Evolutionary conservation across 2,113 vertebrate species (phyloP), one percentile per base, ranked within the genome.

Genomic region (Anolis sagrei): DNA sequence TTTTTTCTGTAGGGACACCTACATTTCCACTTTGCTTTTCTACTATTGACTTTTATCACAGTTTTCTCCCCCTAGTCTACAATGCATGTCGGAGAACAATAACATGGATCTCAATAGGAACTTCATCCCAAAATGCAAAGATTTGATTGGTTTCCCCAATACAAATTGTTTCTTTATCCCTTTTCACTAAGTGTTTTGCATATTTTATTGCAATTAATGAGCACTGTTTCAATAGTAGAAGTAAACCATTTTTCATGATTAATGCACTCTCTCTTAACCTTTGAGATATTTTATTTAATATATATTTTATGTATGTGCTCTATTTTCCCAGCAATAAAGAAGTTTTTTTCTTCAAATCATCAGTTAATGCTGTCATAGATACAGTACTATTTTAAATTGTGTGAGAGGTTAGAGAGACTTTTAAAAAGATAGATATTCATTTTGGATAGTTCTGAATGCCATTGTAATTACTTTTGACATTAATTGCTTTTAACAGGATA

Each of bases 1-100:
- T 54, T 84, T 87, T 70, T 91, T 94, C 84, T 92, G 39, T 76
- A 87, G 85, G 25, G 8, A 51, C 84, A 79, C 85, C 84, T 83
- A 1, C 89, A 77, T 88, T 89, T 92, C 83, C 87, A 86, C 27
- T 32, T 81, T 64, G 84, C 85, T 80, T 84, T 85, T 89, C 88
- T 82, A 44, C 58, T 79, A 48, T 62, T 76, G 84, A 81, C 11
- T 84, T 89, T 86, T 72, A 48, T 32, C 1, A 48, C 29, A 21
- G 7, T 58, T 86, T 90, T 75, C 27, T 75, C 29, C 23, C 69
- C 90, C 58, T 86, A 51, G 76, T 66, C 88, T 87, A 48, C 25
- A 21, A 32, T 80, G 32, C 79, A 75, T 23, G 7, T 88, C 25
- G 82, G 64, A 69, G 2, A 84, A 81, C 70, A 84, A 44, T 7